Evolutionary conservation across 2,113 vertebrate species (phyloP).

Genomic region (Athene noctua): DNA sequence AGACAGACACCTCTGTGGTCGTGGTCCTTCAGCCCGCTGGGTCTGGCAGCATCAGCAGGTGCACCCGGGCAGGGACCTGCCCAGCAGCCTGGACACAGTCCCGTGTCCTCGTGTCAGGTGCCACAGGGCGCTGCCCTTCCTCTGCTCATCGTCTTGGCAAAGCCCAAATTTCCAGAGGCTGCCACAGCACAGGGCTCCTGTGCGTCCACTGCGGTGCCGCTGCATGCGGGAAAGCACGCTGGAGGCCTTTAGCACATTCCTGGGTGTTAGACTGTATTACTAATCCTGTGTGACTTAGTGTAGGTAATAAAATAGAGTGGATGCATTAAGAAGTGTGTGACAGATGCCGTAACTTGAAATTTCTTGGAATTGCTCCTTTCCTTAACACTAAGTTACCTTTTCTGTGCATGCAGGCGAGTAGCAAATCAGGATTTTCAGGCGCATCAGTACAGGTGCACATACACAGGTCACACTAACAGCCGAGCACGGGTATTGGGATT

Average conservation of each 20-base stretch:
- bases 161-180: neutral
- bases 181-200: fast-evolving
- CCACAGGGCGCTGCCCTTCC: neutral
- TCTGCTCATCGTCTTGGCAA: fast-evolving
- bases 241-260: neutral
- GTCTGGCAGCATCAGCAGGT: neutral
- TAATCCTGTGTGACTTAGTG: fast-evolving
- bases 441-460: fast-evolving
- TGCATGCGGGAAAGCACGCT: fast-evolving
- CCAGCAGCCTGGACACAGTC: neutral
- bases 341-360: neutral
- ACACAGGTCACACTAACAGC: fast-evolving
- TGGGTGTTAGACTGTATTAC: fast-evolving
- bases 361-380: neutral
- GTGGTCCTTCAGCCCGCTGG: fast-evolving
- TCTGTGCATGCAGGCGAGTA: neutral
- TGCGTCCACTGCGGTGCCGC: fast-evolving
- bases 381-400: neutral
- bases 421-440: neutral
- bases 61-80: neutral
- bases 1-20: neutral
- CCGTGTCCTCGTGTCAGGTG: fast-evolving
- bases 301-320: neutral
- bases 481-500: fast-evolving
- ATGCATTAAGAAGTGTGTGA: neutral